Conservation (phyloP, 2,113 vertebrate genomes). For the Elanoides forficatus region DNA sequence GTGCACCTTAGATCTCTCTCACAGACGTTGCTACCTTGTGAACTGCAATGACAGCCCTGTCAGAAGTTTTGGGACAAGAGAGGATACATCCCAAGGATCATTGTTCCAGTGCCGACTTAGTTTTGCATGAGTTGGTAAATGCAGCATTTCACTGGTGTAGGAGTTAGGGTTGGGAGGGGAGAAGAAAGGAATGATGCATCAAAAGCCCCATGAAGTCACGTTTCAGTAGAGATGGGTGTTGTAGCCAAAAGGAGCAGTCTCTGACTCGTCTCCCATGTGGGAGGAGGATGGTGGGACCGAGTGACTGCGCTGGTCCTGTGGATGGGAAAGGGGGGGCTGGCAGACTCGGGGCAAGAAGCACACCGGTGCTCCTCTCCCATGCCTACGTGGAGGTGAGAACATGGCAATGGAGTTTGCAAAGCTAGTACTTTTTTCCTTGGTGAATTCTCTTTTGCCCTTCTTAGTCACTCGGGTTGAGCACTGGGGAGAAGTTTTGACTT, state of each 20-base stretch:
- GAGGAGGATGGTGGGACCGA: neutral
- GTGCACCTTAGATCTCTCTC: neutral
- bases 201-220: neutral
- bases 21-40: fast-evolving
- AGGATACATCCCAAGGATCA: neutral
- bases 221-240: neutral
- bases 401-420: neutral
- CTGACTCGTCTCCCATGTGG: neutral
- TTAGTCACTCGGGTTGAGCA: neutral
- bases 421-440: neutral
- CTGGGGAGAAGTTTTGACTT: neutral
- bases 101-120: neutral
- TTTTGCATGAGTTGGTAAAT: neutral
- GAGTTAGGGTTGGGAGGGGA: neutral
- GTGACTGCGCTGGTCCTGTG: neutral
- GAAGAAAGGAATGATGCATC: neutral
- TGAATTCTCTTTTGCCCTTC: neutral
- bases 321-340: neutral
- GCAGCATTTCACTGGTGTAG: neutral
- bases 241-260: neutral
- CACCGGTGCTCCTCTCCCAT: neutral
- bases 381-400: neutral
- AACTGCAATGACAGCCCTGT: neutral
- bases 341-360: neutral
- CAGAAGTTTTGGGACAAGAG: neutral